phyloP scores from a whole-genome alignment of 2,888 invertebrate genomes.

The Amphipyra berbera region DNA sequence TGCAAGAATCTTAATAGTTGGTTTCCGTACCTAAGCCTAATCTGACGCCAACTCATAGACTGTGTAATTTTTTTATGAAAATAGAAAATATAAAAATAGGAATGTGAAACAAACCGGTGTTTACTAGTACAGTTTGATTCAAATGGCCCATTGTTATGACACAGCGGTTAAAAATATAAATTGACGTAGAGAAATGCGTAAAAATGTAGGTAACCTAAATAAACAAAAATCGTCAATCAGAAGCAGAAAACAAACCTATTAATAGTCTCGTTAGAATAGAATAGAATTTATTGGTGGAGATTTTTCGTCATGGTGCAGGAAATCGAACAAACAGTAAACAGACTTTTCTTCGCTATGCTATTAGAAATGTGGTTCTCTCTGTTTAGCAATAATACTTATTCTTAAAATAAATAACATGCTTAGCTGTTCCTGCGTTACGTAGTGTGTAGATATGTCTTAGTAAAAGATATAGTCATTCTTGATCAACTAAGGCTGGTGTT shows the following conservation, averaged over 20 bases:
- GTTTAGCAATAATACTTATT: too few species aligned
- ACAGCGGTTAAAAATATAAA: conserved; percentile 48
- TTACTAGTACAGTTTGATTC: conserved; percentile 27
- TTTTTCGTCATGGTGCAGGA: too few species aligned
- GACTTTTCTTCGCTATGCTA: too few species aligned
- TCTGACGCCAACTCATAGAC: conserved; percentile 15
- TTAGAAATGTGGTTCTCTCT: too few species aligned
- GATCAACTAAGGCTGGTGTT: too few species aligned
- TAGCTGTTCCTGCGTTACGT: too few species aligned
- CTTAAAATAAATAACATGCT: too few species aligned
- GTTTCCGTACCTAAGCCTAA: not conserved
- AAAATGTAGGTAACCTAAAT: conserved; percentile 22
- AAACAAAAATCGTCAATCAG: conserved; percentile 12
- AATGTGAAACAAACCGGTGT: conserved; percentile 22
- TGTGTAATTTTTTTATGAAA: conserved; percentile 18
- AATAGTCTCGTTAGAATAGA: conserved; percentile 3
- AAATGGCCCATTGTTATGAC: conserved; percentile 28
- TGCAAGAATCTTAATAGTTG: conserved; percentile 11
- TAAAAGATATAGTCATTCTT: not conserved
- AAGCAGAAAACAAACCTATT: conserved; percentile 4
- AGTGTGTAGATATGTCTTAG: not conserved
- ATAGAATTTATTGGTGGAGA: too few species aligned
- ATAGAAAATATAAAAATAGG: conserved; percentile 38
- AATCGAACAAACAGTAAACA: not conserved
- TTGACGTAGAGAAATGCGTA: conserved; percentile 31